These are phyloP conservation scores for Tragelaphus buxtoni DNA, from an alignment of 2,113 vertebrate genomes.

Conservation along the genomic window DNA sequence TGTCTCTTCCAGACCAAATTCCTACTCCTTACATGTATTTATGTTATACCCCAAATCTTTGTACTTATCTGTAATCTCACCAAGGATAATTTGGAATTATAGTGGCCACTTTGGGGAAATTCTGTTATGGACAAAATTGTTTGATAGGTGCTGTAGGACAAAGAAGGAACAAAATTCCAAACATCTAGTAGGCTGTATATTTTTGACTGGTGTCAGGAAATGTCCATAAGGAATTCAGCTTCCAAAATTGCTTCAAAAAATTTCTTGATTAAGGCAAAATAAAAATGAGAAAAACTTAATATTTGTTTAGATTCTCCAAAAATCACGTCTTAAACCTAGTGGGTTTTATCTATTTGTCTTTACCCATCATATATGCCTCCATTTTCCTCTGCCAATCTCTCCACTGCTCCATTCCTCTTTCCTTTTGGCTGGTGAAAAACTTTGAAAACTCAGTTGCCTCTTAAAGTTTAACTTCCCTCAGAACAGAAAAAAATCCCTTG, in stretches of 20 bases:
- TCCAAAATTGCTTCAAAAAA: background rate
- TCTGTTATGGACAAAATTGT: background rate
- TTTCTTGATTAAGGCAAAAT: background rate
- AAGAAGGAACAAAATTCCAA: background rate
- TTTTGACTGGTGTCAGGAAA: background rate
- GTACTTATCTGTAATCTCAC: background rate
- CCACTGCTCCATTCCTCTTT: background rate
- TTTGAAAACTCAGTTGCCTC: background rate
- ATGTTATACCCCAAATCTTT: background rate
- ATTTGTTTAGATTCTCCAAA: background rate
- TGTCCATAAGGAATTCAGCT: background rate
- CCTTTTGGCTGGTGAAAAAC: background rate
- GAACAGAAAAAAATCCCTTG: background rate
- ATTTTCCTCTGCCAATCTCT: background rate
- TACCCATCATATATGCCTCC: background rate
- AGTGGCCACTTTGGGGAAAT: background rate
- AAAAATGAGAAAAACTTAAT: background rate
- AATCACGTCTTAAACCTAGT: background rate
- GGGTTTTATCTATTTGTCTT: background rate
- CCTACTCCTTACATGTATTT: background rate
- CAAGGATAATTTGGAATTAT: background rate
- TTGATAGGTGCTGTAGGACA: background rate
- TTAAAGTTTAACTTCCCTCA: background rate
- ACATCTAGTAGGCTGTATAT: background rate
- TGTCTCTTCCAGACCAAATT: background rate